These are phyloP conservation scores for Sparus aurata DNA, from an alignment of 2,797 vertebrate genomes.

Conservation along the genomic window DNA sequence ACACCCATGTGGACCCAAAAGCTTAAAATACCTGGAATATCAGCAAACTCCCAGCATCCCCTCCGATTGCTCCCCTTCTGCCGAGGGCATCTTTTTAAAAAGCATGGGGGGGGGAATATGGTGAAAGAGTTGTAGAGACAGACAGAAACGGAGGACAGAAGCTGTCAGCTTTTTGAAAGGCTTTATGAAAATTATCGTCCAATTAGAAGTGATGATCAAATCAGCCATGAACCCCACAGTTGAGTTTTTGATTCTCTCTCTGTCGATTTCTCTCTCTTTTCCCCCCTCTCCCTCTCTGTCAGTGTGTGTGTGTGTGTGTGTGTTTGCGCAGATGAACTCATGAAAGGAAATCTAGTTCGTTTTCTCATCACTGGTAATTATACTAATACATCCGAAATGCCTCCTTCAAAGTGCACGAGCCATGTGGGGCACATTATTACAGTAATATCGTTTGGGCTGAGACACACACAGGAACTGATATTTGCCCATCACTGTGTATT, in stretches of 20 bases:
- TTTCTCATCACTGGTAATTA: conserved; percentile 97
- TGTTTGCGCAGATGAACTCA: conserved; percentile 91
- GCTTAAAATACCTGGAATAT: conserved; percentile 91
- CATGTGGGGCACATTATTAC: conserved; percentile 92
- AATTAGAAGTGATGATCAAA: conserved; percentile 97
- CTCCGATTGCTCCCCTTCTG: conserved; percentile 69
- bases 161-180: conserved; percentile 93
- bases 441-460: conserved; percentile 93
- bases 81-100: conserved; percentile 67
- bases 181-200: conserved; percentile 97
- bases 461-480: conserved; percentile 93
- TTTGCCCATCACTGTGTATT: conserved; percentile 88
- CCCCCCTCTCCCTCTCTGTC: conserved; percentile 6
- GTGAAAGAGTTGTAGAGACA: conserved; percentile 55
- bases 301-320: conserved; percentile 78
- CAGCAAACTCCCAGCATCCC: conserved; percentile 88
- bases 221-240: conserved; percentile 89
- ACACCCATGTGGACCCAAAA: conserved; percentile 91
- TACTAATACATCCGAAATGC: conserved; percentile 94
- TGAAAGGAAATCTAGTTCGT: conserved; percentile 95
- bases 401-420: conserved; percentile 94
- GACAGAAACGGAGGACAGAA: conserved; percentile 87
- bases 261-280: not conserved
- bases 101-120: conserved; percentile 44
- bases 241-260: conserved; percentile 85